Base-by-base conservation (phyloP, 2,888 invertebrate genomes). In the Dicyrtomina minuta region DNA sequence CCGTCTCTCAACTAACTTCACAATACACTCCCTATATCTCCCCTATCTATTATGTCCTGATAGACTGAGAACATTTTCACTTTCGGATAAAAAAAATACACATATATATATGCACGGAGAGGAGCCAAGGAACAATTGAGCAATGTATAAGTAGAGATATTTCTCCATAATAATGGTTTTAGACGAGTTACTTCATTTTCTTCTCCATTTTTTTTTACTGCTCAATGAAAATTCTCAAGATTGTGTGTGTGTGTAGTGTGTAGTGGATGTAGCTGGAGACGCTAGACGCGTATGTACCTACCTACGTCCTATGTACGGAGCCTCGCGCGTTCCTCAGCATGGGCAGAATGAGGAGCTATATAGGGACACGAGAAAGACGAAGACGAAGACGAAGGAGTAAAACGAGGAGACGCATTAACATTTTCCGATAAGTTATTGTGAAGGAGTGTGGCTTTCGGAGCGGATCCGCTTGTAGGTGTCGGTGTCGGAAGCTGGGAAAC, bases 151-250 rank as follows among this genome's bases (percentile, higher is more conserved):
- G 46, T 46, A 46, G 15, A 46, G 3, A 33, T 33, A 33, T 33
- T 33, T 33, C 33, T 33, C 46, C 15, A 46, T 46, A 51, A 51
- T 51, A 51, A 51, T 51, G 51, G 51, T 51, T 46, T 51, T 51
- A 22, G 51, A 51, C 22, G 51, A 51, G 22, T 22, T 51, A 22
- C 51, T 22, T 51, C 17, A n/a, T n/a, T 51, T 51, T 20, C 51
- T 51, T 51, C 15, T 51, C 8, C 51, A 1, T 51, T 20, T 51
- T 51, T 46, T 46, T 51, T 51, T 51, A 51, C 51, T n/a, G 51
- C 51, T 51, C 51, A 17, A 51, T 51, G 51, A 51, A 51, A 51
- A 51, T 51, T 51, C 51, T 51, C 17, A 33, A 33, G 33, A 33
- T 33, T 15, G 17, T 17, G 2, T 2, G 17, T 20, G 5, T 15